Conservation (phyloP, 2,888 invertebrate species). For the Sepioteuthis lessoniana region DNA sequence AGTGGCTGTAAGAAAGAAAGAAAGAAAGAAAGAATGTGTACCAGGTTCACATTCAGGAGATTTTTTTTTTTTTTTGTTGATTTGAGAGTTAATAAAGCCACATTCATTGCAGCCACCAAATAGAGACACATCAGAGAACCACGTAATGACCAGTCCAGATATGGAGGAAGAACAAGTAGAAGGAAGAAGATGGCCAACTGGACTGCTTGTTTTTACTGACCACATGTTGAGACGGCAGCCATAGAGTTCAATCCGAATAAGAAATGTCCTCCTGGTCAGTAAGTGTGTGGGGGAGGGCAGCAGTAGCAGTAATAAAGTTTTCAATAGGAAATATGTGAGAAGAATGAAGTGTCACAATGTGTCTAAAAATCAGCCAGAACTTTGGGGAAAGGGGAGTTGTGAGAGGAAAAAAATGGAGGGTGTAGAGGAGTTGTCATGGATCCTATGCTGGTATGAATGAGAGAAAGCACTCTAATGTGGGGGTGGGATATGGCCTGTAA, state of each 20-base stretch:
- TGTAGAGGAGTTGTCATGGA: background rate
- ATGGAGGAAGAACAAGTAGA: background rate
- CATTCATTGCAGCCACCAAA: conserved; percentile 33
- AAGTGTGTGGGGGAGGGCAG: background rate
- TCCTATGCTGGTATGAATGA: background rate
- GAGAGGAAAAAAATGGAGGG: background rate
- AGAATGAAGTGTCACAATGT: background rate
- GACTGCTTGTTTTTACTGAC: conserved; percentile 13
- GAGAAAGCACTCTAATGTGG: background rate
- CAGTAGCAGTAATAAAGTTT: background rate
- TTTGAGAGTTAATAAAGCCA: no score
- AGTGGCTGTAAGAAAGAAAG: background rate
- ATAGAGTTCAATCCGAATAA: background rate
- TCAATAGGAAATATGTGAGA: background rate
- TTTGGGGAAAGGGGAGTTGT: background rate
- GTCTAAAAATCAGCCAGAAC: background rate
- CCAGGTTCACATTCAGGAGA: background rate
- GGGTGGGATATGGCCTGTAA: background rate
- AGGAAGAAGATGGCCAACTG: background rate
- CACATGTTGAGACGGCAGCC: background rate
- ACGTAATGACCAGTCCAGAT: background rate
- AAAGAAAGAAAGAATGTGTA: background rate
- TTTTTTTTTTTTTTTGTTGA: no score
- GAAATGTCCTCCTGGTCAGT: background rate
- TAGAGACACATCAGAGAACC: background rate